These are phyloP conservation scores for Opisthocomus hoazin DNA, from an alignment of 2,113 vertebrate species.

Conservation along the genomic window DNA sequence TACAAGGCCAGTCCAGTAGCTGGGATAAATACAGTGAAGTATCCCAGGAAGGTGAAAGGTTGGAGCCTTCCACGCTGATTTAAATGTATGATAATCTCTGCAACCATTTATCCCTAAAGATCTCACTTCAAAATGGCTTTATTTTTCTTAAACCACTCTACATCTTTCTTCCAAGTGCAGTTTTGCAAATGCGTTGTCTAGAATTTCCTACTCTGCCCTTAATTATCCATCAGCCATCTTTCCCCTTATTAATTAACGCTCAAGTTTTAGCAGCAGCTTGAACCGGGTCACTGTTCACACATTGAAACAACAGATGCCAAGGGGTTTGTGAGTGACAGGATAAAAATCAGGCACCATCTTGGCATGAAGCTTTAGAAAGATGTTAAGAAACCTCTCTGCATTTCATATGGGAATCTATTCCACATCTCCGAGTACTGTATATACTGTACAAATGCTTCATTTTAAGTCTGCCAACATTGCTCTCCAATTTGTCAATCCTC, in stretches of 20 bases:
- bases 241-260: conserved; percentile 63
- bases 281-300: conserved; percentile 60
- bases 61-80: not conserved
- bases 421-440: conserved; percentile 44
- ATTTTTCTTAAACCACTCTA: not conserved
- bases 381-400: conserved; percentile 56
- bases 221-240: conserved; percentile 58
- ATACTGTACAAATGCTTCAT: conserved; percentile 68
- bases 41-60: not conserved
- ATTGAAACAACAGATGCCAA: conserved; percentile 66
- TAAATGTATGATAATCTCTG: not conserved
- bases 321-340: conserved; percentile 64
- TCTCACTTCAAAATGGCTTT: not conserved
- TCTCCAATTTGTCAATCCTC: conserved; percentile 64
- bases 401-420: conserved; percentile 59
- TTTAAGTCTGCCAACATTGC: conserved; percentile 62
- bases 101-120: not conserved
- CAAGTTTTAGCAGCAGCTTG: conserved; percentile 66
- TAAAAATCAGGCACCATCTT: conserved; percentile 66
- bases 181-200: conserved; percentile 15
- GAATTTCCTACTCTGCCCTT: conserved; percentile 28
- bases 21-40: not conserved
- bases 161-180: not conserved
- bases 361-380: conserved; percentile 57
- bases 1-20: not conserved